Percentiles rank a stretch among this genome's conserved stretches.
These are phyloP conservation scores for Drosophila diplacantha DNA, from an alignment of 2,888 invertebrate species.

Conservation along the genomic window DNA sequence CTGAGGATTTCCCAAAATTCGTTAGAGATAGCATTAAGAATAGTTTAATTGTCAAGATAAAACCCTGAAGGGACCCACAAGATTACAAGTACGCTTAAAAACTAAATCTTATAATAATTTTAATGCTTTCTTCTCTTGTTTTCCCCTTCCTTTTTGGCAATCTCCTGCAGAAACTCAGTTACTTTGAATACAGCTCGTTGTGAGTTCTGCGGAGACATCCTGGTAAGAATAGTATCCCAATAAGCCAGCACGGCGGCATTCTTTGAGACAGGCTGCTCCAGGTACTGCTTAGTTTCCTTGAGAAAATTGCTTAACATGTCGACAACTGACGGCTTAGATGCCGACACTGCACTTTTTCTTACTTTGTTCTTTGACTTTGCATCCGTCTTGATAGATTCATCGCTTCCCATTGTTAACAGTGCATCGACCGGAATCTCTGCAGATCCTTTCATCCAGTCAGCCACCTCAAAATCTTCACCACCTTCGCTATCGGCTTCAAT, in stretches of 20 bases:
- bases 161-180: slow-evolving; percentile 2
- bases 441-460: background rate
- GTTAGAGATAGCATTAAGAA: slow-evolving; percentile 1
- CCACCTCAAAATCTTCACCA: background rate
- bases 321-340: background rate
- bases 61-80: background rate
- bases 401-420: background rate
- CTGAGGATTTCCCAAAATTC: background rate
- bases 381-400: background rate
- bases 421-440: background rate
- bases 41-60: background rate
- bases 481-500: background rate
- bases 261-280: slow-evolving; percentile 4
- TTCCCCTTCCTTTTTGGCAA: slow-evolving; percentile 1
- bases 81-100: slow-evolving; percentile 1
- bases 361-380: background rate
- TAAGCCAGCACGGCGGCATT: slow-evolving; percentile 2
- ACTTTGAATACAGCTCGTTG: slow-evolving; percentile 3
- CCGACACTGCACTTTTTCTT: background rate
- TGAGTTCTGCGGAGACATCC: slow-evolving; percentile 3
- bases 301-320: slow-evolving; percentile 9
- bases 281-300: background rate
- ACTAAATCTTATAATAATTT: background rate
- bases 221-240: slow-evolving; percentile 2
- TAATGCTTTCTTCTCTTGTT: background rate